These are phyloP conservation scores for Drosophila serrata DNA, from an alignment of 1,140 invertebrate species.

Conservation along the genomic window DNA sequence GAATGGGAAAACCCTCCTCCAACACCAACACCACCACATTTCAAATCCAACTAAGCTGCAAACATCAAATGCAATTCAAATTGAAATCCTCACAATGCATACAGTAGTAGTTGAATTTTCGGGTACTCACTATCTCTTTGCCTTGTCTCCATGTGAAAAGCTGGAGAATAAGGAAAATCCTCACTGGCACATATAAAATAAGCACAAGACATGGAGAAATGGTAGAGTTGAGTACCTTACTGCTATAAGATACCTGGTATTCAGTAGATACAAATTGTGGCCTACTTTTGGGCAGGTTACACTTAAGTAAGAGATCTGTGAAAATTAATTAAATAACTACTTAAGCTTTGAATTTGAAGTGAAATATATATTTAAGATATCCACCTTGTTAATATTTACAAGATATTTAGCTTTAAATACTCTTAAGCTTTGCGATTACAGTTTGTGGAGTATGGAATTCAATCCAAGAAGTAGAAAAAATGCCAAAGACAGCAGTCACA, in stretches of 20 bases:
- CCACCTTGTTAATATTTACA: background rate
- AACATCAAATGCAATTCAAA: constrained; percentile 71
- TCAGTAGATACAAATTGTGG: background rate
- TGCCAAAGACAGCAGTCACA: constrained; percentile 29
- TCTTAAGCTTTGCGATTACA: background rate
- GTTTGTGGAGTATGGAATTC: background rate
- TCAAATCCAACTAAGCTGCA: constrained; percentile 65
- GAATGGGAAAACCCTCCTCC: background rate
- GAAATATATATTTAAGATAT: background rate
- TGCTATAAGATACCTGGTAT: constrained; percentile 1
- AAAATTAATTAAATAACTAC: too few relatives aligned
- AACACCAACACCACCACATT: background rate
- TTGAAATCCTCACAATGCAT: constrained; percentile 68
- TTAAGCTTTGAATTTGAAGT: background rate
- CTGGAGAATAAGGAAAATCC: constrained; percentile 17
- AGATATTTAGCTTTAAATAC: too few relatives aligned
- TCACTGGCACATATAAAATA: constrained; percentile 26
- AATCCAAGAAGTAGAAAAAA: constrained; percentile 11
- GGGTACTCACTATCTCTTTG: constrained; percentile 15
- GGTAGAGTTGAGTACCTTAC: background rate
- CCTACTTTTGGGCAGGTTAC: constrained; percentile 7
- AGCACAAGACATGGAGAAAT: background rate
- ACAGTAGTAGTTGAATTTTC: constrained; percentile 54
- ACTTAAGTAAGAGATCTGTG: too few relatives aligned
- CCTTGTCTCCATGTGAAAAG: constrained; percentile 9